phyloP scores from a whole-genome alignment of 2,797 vertebrate species.

The Merluccius polli region DNA sequence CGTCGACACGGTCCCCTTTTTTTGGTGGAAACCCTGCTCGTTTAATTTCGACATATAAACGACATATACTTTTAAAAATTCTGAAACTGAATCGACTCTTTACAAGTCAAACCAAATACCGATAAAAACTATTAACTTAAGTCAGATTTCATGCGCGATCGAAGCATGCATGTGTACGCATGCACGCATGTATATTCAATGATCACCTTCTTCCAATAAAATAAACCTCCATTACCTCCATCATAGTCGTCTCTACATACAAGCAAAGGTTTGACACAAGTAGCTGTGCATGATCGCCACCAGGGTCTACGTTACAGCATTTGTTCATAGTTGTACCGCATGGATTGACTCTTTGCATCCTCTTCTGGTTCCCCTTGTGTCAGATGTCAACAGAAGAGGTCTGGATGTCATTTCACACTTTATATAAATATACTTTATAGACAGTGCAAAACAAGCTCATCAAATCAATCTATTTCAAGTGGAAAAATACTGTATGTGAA shows the following conservation, averaged over 20 bases:
- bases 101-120: background rate
- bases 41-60: background rate
- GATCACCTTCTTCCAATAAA: no score
- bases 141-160: background rate
- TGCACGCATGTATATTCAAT: background rate
- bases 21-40: no score
- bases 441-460: background rate
- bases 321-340: no score
- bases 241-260: background rate
- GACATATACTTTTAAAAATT: background rate
- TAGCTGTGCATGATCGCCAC: background rate
- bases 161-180: background rate
- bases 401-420: background rate
- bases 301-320: background rate
- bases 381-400: background rate
- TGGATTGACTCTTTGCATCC: no score
- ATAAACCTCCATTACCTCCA: background rate
- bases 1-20: background rate
- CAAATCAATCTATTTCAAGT: background rate
- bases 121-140: background rate
- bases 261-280: background rate
- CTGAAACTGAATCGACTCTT: background rate
- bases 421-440: constrained; percentile 1
- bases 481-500: background rate
- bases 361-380: no score